phyloP scores from a whole-genome alignment of 2,113 vertebrate genomes.

The Phylloscopus trochiloides region DNA sequence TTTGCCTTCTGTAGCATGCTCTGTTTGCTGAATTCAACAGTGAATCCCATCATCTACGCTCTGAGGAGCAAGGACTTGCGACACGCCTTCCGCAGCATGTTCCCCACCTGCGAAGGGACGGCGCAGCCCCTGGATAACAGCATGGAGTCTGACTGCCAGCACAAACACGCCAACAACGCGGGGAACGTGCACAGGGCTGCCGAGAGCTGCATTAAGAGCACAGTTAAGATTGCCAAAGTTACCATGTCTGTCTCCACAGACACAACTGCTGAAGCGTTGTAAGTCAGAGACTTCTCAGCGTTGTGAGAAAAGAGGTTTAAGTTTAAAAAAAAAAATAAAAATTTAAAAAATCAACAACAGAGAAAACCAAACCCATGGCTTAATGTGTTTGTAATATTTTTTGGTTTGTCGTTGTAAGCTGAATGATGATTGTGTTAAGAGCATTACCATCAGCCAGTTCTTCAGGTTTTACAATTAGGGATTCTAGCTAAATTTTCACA shows the following conservation, averaged over 20 bases:
- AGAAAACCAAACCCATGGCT: conserved; percentile 60
- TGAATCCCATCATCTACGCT: conserved; percentile 98
- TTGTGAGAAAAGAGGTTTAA: conserved; percentile 37
- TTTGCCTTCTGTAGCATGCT: conserved; percentile 99
- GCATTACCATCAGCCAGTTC: conserved; percentile 16
- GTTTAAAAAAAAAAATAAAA: neutral
- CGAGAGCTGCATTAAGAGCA: conserved; percentile 97
- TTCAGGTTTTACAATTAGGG: conserved; percentile 61
- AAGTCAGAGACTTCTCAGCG: conserved; percentile 58
- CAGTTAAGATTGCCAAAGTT: conserved; percentile 99
- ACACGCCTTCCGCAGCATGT: conserved; percentile 93
- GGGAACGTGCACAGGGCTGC: conserved; percentile 92
- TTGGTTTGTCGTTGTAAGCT: conserved; percentile 59
- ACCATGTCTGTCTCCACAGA: conserved; percentile 99
- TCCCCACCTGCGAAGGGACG: conserved; percentile 85
- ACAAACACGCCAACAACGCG: conserved; percentile 82
- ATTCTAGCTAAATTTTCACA: conserved; percentile 17
- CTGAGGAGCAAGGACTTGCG: conserved; percentile 96
- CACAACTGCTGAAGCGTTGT: conserved; percentile 95
- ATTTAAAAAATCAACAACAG: neutral
- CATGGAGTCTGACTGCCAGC: conserved; percentile 96
- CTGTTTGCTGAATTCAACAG: conserved; percentile 96
- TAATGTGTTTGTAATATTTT: conserved; percentile 66
- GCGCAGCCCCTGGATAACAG: conserved; percentile 95
- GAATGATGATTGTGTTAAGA: conserved; percentile 35